A percentile compares a stretch with the other conserved stretches of the same genome.
Conservation (phyloP, 2,797 vertebrate species). For the Ctenosaura bakeri region DNA sequence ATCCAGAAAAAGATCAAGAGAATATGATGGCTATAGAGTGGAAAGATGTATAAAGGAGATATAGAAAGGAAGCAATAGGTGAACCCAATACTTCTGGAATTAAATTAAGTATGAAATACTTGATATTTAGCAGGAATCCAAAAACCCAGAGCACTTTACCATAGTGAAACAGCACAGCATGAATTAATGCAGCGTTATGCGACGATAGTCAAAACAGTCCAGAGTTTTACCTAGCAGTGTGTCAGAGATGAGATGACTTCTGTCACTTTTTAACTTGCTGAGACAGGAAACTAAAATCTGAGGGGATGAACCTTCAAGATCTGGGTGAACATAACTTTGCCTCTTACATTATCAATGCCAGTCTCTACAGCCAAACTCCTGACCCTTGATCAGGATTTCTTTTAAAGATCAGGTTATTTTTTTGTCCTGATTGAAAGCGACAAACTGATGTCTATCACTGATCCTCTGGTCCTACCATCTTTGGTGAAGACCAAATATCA, state of each 20-base stretch:
- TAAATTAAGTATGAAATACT: neutral
- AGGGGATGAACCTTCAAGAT: too few species aligned
- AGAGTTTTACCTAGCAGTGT: neutral
- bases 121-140: neutral
- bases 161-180: neutral
- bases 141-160: neutral
- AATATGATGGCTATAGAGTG: too few species aligned
- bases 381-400: neutral
- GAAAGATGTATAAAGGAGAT: too few species aligned
- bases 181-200: too few species aligned
- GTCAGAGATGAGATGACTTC: too few species aligned
- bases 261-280: neutral
- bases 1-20: neutral
- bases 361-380: neutral
- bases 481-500: neutral
- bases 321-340: neutral
- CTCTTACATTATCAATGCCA: neutral
- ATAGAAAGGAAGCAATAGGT: neutral
- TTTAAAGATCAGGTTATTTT: neutral
- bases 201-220: neutral
- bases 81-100: neutral
- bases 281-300: neutral
- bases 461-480: neutral
- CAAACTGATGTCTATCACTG: neutral
- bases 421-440: constrained; percentile 5